These are phyloP conservation scores for Theropithecus gelada DNA, from an alignment of 2,113 vertebrate genomes.

Conservation along the genomic window DNA sequence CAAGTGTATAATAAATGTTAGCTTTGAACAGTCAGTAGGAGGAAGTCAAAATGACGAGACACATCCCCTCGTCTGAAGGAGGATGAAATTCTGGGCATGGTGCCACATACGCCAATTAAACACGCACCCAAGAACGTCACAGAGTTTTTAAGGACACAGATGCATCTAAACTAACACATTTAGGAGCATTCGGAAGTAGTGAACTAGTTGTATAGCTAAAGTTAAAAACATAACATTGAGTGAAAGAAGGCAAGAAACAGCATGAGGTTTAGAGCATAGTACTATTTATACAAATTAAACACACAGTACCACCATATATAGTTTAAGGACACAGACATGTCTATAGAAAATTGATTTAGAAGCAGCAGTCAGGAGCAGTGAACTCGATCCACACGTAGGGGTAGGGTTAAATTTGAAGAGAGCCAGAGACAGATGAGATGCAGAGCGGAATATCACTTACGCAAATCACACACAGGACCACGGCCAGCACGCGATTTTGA, in stretches of 20 bases:
- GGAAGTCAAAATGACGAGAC: neutral
- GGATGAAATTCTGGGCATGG: neutral
- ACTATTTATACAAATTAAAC: neutral
- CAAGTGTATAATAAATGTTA: rapidly evolving
- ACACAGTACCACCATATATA: no score
- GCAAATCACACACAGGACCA: neutral
- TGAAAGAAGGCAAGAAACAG: neutral
- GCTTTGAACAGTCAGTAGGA: rapidly evolving
- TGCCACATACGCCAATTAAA: neutral
- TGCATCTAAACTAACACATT: neutral
- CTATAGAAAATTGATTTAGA: neutral
- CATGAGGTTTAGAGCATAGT: neutral
- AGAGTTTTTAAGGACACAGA: neutral
- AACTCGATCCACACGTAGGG: rapidly evolving
- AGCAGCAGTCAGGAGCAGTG: neutral
- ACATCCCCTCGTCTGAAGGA: neutral
- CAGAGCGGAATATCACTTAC: neutral
- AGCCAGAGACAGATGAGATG: neutral
- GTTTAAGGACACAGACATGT: neutral
- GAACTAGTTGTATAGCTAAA: neutral
- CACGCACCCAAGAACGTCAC: neutral
- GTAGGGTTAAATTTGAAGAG: neutral
- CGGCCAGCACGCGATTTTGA: neutral
- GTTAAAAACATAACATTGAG: neutral
- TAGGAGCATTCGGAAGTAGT: neutral